Evolutionary conservation across 2,113 vertebrate species (phyloP), one percentile per base, ranked within the genome.

Genomic region (Hoplias malabaricus): DNA sequence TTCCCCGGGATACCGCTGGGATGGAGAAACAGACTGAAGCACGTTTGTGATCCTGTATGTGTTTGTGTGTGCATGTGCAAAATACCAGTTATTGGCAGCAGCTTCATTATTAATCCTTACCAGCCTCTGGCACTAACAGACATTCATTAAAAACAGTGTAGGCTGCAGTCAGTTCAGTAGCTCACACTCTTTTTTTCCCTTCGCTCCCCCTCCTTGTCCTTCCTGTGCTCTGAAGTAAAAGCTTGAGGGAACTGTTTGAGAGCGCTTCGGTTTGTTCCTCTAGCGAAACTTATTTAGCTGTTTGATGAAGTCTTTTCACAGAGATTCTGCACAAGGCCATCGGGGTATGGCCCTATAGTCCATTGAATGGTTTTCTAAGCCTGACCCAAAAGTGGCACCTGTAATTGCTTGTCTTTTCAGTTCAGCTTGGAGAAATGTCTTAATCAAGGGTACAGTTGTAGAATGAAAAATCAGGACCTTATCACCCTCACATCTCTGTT

Each of bases 1-100:
- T 83, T 74, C 83, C 82, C 73, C 16, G 62, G 76, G 73, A 78
- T 81, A 71, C 67, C 54, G 31, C 74, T 73, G 61, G 12, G 38
- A 57, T 72, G 38, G 16, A 68, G 78, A 40, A 33, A 38, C 29
- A 68, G 61, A 48, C 34, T 19, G 42, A 78, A 25, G 38, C 34
- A 25, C 19, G 57, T 73, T 40, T 78, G 33, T 36, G 5, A 71
- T 63, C 48, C 27, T 68, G 82, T 57, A 43, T 75, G 66, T 54
- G 31, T 72, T 54, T 62, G 25, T 62, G 29, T 62, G 73, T 54
- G 23, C n/a, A 27, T 25, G 43, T 38, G 73, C 12, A 34, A 54
- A 63, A 62, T 27, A 43, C n/a, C 27, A 68, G 66, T 59, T 66
- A 46, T 46, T 77, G 48, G 74, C 78, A 70, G 23, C 56, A 25